Base-by-base conservation (phyloP, 2,888 invertebrate genomes). In the Sceliomorpha sp. region DNA sequence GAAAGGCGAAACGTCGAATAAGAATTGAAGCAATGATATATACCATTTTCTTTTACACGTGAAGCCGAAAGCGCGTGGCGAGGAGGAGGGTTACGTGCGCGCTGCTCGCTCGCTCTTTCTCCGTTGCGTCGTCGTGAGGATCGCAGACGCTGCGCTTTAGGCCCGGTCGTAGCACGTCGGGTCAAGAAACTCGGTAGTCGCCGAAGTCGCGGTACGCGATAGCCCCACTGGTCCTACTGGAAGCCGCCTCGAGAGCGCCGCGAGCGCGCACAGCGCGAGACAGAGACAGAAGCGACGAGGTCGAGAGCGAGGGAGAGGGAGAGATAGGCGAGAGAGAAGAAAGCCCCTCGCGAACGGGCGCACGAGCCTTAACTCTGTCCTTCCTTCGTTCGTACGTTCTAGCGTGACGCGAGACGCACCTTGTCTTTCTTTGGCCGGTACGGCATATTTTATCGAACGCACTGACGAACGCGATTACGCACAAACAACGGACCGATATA, bases 191-290 rank as follows among this genome's bases (percentile, higher is more conserved):
- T 36, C 42, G 40, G 29, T 39, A 27, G 29, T 29, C 37, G 8
- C 42, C 50, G 32, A 37, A 56, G 56, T 66, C 36, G 53, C 47
- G 59, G 53, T n/a, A n/a, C 53, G 40, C 56, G 45, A 63, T 32
- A 62, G 47, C 20, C 40, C 36, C 63, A 44, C 39, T 26, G 34
- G 50, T 10, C 48, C 31, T 50, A 50, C 56, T 44, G 45, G 50
- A 45, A 56, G 50, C 56, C 64, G 64, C 56, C 56, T 50, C 51
- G 51, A 66, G 45, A 66, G 64, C 48, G 63, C 53, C 32, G 42
- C 60, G 48, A 64, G 64, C 50, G 56, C 55, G 12, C 51, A n/a
- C n/a, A n/a, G n/a, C 27, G 15, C 24, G 37, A 24, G 37, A 47
- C 34, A 47, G 42, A 50, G 39, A n/a, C 27, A 26, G 34, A 58